Evolutionary conservation across 2,797 vertebrate genomes (phyloP).

Genomic region (Mycteria americana): DNA sequence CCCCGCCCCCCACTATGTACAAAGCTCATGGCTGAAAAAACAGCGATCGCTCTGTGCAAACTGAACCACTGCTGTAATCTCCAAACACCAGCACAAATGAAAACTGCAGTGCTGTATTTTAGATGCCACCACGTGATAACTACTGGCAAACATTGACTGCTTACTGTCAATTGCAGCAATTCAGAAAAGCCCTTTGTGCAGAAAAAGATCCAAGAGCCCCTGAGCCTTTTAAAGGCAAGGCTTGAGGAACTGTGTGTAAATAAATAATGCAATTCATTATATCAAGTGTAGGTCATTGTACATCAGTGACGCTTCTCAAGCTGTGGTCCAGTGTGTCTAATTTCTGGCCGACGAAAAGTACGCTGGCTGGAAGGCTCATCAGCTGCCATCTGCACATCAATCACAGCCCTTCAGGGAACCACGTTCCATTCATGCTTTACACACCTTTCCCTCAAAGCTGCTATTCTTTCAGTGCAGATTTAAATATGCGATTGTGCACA

Average conservation of each 20-base stretch:
- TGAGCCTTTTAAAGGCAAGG: background rate
- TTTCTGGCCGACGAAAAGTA: background rate
- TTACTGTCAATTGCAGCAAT: background rate
- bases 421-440: background rate
- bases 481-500: background rate
- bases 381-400: background rate
- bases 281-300: constrained; percentile 51
- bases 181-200: constrained; percentile 21
- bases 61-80: background rate
- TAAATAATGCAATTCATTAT: constrained; percentile 55
- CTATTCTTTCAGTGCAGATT: background rate
- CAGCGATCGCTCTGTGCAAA: background rate
- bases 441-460: background rate
- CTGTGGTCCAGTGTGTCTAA: background rate
- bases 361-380: background rate
- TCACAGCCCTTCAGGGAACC: background rate
- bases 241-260: constrained; percentile 11
- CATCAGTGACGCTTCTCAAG: constrained; percentile 19
- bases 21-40: background rate
- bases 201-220: background rate
- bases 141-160: background rate
- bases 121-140: background rate
- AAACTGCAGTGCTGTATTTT: background rate
- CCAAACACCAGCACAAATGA: background rate
- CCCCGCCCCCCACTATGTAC: fast-evolving